Evolutionary conservation across 1,140 invertebrate genomes (phyloP).

Genomic region (Eriosoma lanigerum): DNA sequence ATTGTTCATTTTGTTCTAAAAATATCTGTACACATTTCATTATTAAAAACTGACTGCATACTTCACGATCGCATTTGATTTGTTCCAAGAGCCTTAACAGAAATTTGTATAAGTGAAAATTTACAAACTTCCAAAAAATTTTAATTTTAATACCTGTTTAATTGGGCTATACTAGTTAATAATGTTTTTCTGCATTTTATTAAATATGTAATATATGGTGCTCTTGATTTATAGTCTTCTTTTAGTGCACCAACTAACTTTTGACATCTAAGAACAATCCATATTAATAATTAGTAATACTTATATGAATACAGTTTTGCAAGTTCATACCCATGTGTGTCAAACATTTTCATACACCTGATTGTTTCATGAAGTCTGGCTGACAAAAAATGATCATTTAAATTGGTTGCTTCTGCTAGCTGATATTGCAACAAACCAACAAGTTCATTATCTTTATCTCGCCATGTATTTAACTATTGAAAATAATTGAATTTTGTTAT

Average conservation of each 20-base stretch:
- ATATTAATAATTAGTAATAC: slow-evolving; percentile 33
- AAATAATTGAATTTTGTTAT: slow-evolving; percentile 22
- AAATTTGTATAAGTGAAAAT: slow-evolving; percentile 48
- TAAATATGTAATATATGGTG: slow-evolving; percentile 83
- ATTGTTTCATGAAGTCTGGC: slow-evolving; percentile 88
- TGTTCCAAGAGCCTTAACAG: slow-evolving; percentile 65
- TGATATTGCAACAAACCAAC: slow-evolving; percentile 76
- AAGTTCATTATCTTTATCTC: slow-evolving; percentile 67
- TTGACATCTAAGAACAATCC: slow-evolving; percentile 63
- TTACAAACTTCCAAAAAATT: not conserved
- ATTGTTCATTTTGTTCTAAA: slow-evolving; percentile 70
- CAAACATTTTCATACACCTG: slow-evolving; percentile 63
- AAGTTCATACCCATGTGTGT: slow-evolving; percentile 45
- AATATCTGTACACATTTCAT: slow-evolving; percentile 78
- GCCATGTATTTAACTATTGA: slow-evolving; percentile 60
- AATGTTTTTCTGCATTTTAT: slow-evolving; percentile 80
- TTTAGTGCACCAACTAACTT: slow-evolving; percentile 77
- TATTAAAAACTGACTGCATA: slow-evolving; percentile 77
- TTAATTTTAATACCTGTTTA: slow-evolving; percentile 65
- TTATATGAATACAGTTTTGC: not conserved
- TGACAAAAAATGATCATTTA: slow-evolving; percentile 76
- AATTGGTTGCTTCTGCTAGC: slow-evolving; percentile 83
- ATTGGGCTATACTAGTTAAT: slow-evolving; percentile 75
- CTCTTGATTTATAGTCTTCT: slow-evolving; percentile 77
- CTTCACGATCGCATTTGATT: slow-evolving; percentile 70